Conservation (phyloP, 1,140 invertebrate species). For the Saccostrea glomerata region DNA sequence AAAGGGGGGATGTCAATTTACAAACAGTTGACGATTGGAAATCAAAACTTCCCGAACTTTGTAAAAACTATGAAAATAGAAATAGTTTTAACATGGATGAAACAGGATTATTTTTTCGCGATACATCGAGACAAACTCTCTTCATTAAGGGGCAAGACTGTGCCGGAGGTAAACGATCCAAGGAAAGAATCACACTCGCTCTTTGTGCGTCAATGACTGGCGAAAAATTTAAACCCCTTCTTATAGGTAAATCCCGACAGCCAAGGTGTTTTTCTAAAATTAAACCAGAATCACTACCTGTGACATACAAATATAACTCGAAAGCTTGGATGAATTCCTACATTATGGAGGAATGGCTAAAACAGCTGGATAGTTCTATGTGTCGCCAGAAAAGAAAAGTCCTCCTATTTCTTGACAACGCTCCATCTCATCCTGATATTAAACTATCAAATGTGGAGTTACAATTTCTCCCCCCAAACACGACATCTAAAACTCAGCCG, state of each 20-base stretch:
- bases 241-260: constrained; percentile 54
- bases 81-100: constrained; percentile 67
- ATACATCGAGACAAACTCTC: constrained; percentile 62
- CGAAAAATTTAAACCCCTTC: constrained; percentile 50
- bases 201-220: constrained; percentile 54
- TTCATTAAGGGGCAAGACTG: constrained; percentile 55
- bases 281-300: constrained; percentile 51
- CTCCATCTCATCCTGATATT: constrained; percentile 56
- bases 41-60: constrained; percentile 30
- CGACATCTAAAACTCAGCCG: neutral
- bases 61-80: constrained; percentile 40
- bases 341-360: constrained; percentile 57
- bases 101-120: constrained; percentile 62
- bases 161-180: constrained; percentile 63
- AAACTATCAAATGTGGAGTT: neutral
- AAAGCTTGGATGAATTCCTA: constrained; percentile 54
- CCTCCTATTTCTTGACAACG: constrained; percentile 55
- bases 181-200: constrained; percentile 60
- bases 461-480: no score
- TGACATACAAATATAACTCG: constrained; percentile 52
- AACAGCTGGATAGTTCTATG: constrained; percentile 52
- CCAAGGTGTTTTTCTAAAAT: constrained; percentile 58
- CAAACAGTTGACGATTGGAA: no score
- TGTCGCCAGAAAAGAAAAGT: constrained; percentile 48
- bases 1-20: no score